These are phyloP conservation scores for Morpho helenor DNA, from an alignment of 2,888 invertebrate species.

Conservation along the genomic window DNA sequence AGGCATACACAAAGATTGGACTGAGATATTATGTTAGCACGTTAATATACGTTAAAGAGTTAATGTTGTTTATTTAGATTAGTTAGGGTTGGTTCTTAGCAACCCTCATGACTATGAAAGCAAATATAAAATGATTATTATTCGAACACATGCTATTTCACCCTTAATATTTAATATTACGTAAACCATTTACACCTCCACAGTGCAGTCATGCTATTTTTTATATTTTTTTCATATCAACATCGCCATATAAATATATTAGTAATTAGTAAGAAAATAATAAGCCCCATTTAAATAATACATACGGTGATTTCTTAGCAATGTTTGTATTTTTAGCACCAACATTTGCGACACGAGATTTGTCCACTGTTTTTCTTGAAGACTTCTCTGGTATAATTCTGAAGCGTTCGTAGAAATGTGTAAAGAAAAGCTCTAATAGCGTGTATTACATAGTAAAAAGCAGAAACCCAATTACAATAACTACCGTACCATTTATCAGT, in stretches of 20 bases:
- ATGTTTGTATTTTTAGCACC: constrained; percentile 49
- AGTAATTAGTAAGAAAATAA: constrained; percentile 20
- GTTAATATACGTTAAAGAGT: too few species aligned
- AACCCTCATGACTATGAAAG: too few species aligned
- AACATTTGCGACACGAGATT: constrained; percentile 42
- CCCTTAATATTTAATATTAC: neutral
- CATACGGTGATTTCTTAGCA: constrained; percentile 49
- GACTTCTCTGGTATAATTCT: constrained; percentile 56
- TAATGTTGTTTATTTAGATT: too few species aligned
- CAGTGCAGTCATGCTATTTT: constrained; percentile 20
- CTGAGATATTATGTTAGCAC: too few species aligned
- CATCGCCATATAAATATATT: constrained; percentile 3
- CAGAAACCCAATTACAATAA: neutral
- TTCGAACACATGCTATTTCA: too few species aligned
- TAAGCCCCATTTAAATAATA: constrained; percentile 30
- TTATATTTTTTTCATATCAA: neutral
- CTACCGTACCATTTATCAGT: neutral
- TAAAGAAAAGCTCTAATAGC: constrained; percentile 13
- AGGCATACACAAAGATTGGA: too few species aligned
- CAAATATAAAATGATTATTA: too few species aligned
- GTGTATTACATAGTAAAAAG: neutral
- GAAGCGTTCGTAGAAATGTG: constrained; percentile 43
- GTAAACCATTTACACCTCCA: neutral
- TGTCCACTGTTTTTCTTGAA: constrained; percentile 47
- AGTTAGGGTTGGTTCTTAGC: too few species aligned